phyloP scores from a whole-genome alignment of 2,113 vertebrate species.

The Mungos mungo region DNA sequence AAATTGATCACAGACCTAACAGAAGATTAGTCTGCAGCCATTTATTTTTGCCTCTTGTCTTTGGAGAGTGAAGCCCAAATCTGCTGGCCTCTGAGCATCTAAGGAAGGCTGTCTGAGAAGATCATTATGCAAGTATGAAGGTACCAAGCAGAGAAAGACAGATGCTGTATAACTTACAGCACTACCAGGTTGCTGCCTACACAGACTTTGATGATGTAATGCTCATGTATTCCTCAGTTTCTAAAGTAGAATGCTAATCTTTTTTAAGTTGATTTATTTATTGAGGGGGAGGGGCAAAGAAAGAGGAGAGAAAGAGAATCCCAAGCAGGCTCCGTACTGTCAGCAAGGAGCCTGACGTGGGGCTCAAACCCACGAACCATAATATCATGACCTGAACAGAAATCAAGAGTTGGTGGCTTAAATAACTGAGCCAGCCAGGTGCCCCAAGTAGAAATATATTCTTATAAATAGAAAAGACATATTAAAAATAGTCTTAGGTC shows the following conservation, averaged over 20 bases:
- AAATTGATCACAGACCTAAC: not conserved
- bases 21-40: not conserved
- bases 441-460: not conserved
- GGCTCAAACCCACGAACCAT: too few relatives aligned
- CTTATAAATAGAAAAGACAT: slow-evolving; percentile 2
- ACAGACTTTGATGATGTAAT: not conserved
- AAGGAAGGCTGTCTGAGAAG: not conserved
- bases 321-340: too few relatives aligned
- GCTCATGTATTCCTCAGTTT: not conserved
- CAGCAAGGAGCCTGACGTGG: too few relatives aligned
- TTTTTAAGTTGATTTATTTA: not conserved
- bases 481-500: not conserved
- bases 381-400: too few relatives aligned
- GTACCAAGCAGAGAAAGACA: not conserved
- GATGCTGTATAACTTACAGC: not conserved
- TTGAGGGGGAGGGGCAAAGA: too few relatives aligned
- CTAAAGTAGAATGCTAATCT: slow-evolving; percentile 11
- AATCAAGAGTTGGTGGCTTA: too few relatives aligned
- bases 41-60: not conserved
- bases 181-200: not conserved
- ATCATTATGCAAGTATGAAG: not conserved
- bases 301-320: too few relatives aligned
- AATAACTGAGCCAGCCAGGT: too few relatives aligned
- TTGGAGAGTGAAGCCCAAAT: not conserved
- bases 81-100: not conserved